Evolutionary conservation across 2,113 vertebrate genomes (phyloP).

Genomic region (Mormoops blainvillei): DNA sequence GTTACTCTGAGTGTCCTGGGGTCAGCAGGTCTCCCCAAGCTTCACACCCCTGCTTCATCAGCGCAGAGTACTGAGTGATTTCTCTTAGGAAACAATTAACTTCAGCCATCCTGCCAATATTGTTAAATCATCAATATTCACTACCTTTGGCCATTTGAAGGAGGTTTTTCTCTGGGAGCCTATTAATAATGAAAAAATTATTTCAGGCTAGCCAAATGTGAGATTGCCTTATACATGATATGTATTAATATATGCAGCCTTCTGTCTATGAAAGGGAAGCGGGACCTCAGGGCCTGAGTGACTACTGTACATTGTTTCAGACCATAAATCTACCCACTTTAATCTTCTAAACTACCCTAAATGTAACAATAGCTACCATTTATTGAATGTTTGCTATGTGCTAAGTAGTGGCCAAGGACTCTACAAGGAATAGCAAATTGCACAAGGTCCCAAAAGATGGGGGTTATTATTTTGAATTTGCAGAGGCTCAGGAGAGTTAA

Average conservation of each 20-base stretch:
- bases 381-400: background rate
- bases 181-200: background rate
- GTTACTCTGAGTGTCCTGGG: background rate
- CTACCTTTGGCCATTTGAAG: background rate
- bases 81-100: background rate
- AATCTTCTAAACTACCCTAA: background rate
- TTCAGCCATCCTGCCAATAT: background rate
- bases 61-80: background rate
- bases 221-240: background rate
- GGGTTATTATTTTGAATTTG: background rate
- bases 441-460: background rate
- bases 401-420: background rate
- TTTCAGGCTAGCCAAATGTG: background rate
- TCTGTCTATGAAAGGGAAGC: background rate
- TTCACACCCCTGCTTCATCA: background rate
- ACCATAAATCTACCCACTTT: background rate
- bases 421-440: background rate
- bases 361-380: background rate
- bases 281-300: background rate
- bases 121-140: background rate
- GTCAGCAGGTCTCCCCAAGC: background rate
- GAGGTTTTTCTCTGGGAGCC: background rate
- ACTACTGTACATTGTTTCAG: background rate
- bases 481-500: background rate
- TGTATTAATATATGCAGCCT: background rate